Conservation (phyloP, 30 jellyfish, hydroid and myxozoan species). For the Calvadosia cruxmelitensis region DNA sequence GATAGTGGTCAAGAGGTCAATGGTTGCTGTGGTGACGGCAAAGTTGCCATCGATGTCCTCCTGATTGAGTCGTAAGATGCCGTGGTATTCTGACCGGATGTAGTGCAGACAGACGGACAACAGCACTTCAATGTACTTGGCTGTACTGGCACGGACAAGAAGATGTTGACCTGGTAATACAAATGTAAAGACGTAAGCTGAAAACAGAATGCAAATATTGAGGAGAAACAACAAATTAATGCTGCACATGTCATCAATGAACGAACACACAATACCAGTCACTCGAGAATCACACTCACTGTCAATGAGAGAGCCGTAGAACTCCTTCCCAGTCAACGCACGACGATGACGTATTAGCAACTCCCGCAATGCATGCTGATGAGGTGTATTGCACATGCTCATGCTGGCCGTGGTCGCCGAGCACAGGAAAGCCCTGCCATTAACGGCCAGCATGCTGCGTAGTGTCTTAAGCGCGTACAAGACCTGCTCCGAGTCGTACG, state of each 20-base stretch:
- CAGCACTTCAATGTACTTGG: constrained; percentile 73
- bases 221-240: background rate
- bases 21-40: constrained; percentile 44
- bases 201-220: background rate
- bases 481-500: constrained; percentile 63
- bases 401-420: constrained; percentile 84
- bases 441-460: constrained; percentile 30
- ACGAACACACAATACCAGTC: too few species aligned
- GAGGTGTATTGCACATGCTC: constrained; percentile 81
- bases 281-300: constrained; percentile 40
- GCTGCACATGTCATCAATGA: background rate
- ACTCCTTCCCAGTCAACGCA: constrained; percentile 72
- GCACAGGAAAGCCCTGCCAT: constrained; percentile 76
- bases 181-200: background rate
- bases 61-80: constrained; percentile 10
- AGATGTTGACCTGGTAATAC: constrained; percentile 57
- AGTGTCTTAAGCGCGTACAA: constrained; percentile 48
- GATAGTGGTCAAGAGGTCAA: constrained; percentile 48
- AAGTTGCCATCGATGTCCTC: constrained; percentile 56
- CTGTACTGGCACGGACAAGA: constrained; percentile 89
- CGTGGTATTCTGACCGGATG: constrained; percentile 71
- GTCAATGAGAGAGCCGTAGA: constrained; percentile 82
- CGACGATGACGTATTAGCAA: constrained; percentile 74
- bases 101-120: constrained; percentile 65
- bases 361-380: constrained; percentile 65